Evolutionary conservation across 2,797 vertebrate species (phyloP).

Genomic region (Melanotaenia maccullochi): DNA sequence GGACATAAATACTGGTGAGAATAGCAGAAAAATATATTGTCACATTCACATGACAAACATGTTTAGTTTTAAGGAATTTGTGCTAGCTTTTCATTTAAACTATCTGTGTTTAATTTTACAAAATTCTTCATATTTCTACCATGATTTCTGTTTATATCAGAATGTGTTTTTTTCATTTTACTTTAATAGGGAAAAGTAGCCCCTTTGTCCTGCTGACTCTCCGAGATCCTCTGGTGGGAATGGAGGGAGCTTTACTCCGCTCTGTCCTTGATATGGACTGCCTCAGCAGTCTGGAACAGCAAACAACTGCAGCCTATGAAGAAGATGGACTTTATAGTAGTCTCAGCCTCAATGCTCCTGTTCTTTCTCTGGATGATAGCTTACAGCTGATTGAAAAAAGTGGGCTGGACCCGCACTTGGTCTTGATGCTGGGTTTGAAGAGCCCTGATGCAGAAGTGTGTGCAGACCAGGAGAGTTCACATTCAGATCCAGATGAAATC

Average conservation of each 20-base stretch:
- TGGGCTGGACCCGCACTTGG: constrained; percentile 70
- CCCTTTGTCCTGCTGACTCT: constrained; percentile 89
- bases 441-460: background rate
- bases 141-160: background rate
- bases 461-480: constrained; percentile 2
- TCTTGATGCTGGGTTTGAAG: constrained; percentile 59
- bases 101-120: background rate
- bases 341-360: constrained; percentile 47
- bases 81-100: background rate
- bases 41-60: background rate
- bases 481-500: constrained; percentile 28
- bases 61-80: background rate
- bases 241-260: constrained; percentile 83
- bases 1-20: constrained; percentile 78
- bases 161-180: background rate
- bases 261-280: constrained; percentile 87
- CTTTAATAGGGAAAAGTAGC: constrained; percentile 79
- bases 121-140: background rate
- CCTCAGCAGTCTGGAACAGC: constrained; percentile 66
- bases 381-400: constrained; percentile 80
- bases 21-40: background rate
- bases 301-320: background rate
- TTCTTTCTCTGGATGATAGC: constrained; percentile 82
- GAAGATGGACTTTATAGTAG: constrained; percentile 70
- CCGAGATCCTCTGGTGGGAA: constrained; percentile 75